phyloP scores from a whole-genome alignment of 1,140 invertebrate species.

The Bathynomus jamesi region DNA sequence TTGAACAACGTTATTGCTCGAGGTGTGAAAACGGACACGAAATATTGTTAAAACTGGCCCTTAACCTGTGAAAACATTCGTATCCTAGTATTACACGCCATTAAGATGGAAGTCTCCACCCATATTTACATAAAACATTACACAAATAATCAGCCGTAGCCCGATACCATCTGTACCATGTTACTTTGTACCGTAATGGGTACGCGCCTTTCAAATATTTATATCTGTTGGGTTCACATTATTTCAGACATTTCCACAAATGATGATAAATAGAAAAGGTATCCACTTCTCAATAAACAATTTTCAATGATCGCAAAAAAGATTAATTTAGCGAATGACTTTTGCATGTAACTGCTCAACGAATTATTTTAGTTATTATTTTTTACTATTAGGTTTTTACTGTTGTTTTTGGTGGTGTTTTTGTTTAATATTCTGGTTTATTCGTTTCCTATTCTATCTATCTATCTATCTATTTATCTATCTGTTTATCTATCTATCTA shows the following conservation, averaged over 20 bases:
- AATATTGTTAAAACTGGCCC: slow-evolving; percentile 1
- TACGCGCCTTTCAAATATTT: neutral
- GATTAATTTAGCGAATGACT: neutral
- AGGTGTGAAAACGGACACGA: neutral
- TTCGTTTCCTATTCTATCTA: too few species aligned
- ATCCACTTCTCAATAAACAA: too few species aligned
- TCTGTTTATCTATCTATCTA: too few species aligned
- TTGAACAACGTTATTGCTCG: neutral
- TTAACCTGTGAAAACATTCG: slow-evolving; percentile 1
- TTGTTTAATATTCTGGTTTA: too few species aligned
- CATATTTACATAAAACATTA: slow-evolving; percentile 2
- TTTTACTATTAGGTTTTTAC: too few species aligned
- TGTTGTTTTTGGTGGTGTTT: too few species aligned
- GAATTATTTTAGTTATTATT: too few species aligned
- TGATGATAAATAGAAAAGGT: neutral
- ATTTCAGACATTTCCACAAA: neutral
- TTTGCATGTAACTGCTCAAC: too few species aligned
- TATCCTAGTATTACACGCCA: neutral
- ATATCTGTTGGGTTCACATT: neutral
- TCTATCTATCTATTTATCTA: too few species aligned
- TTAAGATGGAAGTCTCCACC: neutral
- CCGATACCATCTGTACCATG: neutral
- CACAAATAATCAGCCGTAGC: neutral
- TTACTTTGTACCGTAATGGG: neutral
- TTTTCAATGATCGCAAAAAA: neutral